These are phyloP conservation scores for Ectropis crepuscularia DNA, from an alignment of 2,888 invertebrate species.

Conservation along the genomic window DNA sequence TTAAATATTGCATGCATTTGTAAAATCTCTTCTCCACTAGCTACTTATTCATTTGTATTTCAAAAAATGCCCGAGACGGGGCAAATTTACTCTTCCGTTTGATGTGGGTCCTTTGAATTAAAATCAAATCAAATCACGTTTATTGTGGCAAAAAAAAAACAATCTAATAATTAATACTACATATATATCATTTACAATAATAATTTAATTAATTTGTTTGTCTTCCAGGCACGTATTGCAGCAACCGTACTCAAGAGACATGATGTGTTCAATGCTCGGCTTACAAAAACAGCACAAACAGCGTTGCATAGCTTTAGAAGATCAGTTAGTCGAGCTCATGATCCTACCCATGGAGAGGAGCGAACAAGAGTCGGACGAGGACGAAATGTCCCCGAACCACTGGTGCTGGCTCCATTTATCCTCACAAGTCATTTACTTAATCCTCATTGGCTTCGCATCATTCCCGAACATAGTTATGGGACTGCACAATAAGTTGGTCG, in stretches of 20 bases:
- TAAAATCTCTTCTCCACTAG: no score
- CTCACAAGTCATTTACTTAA: conserved; percentile 97
- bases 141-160: no score
- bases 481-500: conserved; percentile 92
- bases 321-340: conserved; percentile 95
- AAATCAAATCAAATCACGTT: no score
- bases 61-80: no score
- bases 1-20: no score
- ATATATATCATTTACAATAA: no score
- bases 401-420: conserved; percentile 97
- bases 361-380: conserved; percentile 87
- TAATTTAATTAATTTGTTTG: no score
- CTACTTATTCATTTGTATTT: no score
- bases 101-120: no score
- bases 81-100: neutral
- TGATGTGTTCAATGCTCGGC: conserved; percentile 97
- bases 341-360: conserved; percentile 96
- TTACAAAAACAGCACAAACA: conserved; percentile 96
- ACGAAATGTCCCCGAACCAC: conserved; percentile 87
- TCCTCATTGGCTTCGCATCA: conserved; percentile 96
- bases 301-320: conserved; percentile 94
- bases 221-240: conserved; percentile 92
- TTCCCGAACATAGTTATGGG: conserved; percentile 97
- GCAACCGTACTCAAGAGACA: conserved; percentile 97
- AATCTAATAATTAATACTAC: no score